Percentiles rank a stretch among this genome's conserved stretches.
Evolutionary conservation across 2,888 invertebrate species (phyloP).

Genomic region (Agriotes lineatus): DNA sequence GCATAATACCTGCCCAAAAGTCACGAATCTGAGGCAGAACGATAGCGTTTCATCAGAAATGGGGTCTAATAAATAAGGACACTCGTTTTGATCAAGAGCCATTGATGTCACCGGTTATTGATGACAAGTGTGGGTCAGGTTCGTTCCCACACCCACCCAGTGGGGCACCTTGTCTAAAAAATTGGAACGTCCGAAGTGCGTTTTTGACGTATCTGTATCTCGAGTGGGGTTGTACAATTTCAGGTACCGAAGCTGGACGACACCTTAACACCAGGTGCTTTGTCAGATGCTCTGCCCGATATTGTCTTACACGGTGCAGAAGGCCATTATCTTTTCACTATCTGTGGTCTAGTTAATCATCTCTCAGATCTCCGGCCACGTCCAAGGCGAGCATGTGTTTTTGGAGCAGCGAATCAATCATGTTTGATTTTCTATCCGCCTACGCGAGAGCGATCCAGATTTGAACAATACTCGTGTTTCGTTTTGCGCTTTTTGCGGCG

Average conservation of each 20-base stretch:
- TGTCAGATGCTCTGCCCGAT: slow-evolving; percentile 21
- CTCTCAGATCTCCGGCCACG: slow-evolving; percentile 9
- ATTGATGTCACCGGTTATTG: slow-evolving; percentile 65
- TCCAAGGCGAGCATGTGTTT: slow-evolving; percentile 19
- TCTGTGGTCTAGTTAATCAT: slow-evolving; percentile 19
- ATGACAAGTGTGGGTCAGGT: slow-evolving; percentile 64
- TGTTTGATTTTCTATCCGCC: slow-evolving; percentile 15
- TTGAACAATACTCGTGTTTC: too few relatives aligned
- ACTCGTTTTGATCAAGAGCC: slow-evolving; percentile 54
- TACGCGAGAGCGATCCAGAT: not conserved
- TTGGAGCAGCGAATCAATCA: slow-evolving; percentile 21
- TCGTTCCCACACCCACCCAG: slow-evolving; percentile 62
- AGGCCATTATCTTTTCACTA: slow-evolving; percentile 27
- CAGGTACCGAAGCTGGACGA: slow-evolving; percentile 24
- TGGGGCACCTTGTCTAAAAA: slow-evolving; percentile 43
- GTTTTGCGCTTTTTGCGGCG: too few relatives aligned
- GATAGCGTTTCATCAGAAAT: slow-evolving; percentile 18
- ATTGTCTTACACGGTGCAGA: slow-evolving; percentile 32
- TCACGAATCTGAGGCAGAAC: not conserved
- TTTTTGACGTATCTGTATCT: slow-evolving; percentile 45
- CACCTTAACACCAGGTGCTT: slow-evolving; percentile 38
- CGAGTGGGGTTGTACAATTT: slow-evolving; percentile 35
- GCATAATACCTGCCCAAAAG: not conserved
- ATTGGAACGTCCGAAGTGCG: slow-evolving; percentile 44
- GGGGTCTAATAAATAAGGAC: slow-evolving; percentile 48